A percentile compares a stretch with the other conserved stretches of the same genome.
Evolutionary conservation across 1,140 invertebrate species (phyloP).

Genomic region (Liolophura sinensis): DNA sequence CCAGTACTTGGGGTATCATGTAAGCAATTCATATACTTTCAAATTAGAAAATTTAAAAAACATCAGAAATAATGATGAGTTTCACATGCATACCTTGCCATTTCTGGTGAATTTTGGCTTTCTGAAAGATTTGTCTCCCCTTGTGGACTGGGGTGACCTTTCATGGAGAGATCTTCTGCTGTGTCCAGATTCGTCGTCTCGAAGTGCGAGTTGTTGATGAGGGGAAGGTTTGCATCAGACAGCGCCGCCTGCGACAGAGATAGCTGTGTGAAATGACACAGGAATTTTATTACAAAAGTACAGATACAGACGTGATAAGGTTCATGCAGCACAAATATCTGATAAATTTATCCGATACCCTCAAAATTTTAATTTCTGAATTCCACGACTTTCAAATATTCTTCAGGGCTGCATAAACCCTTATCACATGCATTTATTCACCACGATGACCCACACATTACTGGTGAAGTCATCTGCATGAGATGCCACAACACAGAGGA

Average conservation of each 20-base stretch:
- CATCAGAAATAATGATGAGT: slow-evolving; percentile 4
- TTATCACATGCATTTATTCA: no score
- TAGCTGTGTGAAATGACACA: neutral
- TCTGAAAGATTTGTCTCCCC: slow-evolving; percentile 28
- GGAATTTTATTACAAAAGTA: neutral
- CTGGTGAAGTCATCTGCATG: no score
- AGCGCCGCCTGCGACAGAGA: slow-evolving; percentile 66
- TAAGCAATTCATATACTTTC: neutral
- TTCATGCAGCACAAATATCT: no score
- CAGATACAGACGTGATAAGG: neutral
- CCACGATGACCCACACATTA: no score
- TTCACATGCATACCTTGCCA: slow-evolving; percentile 2
- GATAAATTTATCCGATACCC: no score
- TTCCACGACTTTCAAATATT: no score
- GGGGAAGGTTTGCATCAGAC: slow-evolving; percentile 68
- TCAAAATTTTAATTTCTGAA: no score
- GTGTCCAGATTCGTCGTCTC: slow-evolving; percentile 41
- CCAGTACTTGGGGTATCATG: no score
- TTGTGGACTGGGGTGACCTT: slow-evolving; percentile 29
- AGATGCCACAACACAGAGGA: no score
- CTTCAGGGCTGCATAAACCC: no score
- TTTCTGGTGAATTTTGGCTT: slow-evolving; percentile 1
- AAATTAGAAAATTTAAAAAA: neutral
- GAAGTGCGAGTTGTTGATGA: slow-evolving; percentile 51
- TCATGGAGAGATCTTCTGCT: slow-evolving; percentile 55